Evolutionary conservation across 1,140 invertebrate species (phyloP).

Genomic region (Papilio dardanus): DNA sequence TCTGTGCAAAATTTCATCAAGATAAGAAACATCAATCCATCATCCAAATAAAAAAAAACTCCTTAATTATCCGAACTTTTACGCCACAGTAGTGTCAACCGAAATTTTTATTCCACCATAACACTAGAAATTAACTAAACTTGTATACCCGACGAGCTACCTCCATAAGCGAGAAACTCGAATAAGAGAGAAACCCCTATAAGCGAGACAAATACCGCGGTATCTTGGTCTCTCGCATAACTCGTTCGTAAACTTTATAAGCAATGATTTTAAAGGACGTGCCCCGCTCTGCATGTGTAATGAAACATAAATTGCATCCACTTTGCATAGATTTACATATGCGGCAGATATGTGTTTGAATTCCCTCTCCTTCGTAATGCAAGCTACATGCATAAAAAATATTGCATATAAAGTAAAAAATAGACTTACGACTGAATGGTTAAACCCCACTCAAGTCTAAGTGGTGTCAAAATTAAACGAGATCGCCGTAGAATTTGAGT

Average conservation of each 20-base stretch:
- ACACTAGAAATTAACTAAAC: not conserved
- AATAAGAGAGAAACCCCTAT: too few species aligned
- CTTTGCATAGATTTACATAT: conserved; percentile 18
- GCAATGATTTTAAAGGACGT: conserved; percentile 22
- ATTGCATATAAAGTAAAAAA: not conserved
- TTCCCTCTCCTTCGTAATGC: not conserved
- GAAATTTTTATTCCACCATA: not conserved
- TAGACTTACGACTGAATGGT: too few species aligned
- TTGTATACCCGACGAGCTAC: too few species aligned
- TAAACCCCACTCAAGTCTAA: too few species aligned
- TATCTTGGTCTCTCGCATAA: too few species aligned
- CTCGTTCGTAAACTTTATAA: conserved; percentile 17
- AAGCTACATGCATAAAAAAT: not conserved
- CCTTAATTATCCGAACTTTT: not conserved
- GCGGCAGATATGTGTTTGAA: conserved; percentile 21
- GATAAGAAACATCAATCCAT: too few species aligned
- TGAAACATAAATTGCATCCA: conserved; percentile 16
- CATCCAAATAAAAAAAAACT: not conserved
- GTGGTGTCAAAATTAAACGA: too few species aligned
- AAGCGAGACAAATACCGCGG: too few species aligned
- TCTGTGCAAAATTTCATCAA: too few species aligned
- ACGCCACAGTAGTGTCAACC: not conserved
- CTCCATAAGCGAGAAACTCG: too few species aligned
- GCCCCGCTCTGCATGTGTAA: conserved; percentile 18
- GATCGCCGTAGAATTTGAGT: too few species aligned